phyloP scores from a whole-genome alignment of 2,797 vertebrate genomes.

The Gymnothorax reevesii region DNA sequence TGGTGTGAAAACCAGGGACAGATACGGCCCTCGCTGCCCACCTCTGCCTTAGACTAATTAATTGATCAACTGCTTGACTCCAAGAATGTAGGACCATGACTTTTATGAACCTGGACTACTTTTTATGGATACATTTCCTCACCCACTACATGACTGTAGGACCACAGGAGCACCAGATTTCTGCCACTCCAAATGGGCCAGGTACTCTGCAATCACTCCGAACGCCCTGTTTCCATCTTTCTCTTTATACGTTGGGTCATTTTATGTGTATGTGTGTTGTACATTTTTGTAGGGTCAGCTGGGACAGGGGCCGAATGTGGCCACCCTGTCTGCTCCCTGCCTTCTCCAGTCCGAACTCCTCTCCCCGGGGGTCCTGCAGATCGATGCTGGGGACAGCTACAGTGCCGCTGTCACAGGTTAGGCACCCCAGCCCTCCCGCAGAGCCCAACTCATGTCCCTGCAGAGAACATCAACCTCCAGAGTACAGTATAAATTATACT shows the following conservation, averaged over 20 bases:
- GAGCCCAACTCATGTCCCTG: not conserved
- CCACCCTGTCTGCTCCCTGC: conserved; percentile 42
- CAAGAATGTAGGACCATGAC: no score
- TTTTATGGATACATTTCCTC: no score
- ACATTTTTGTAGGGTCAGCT: conserved; percentile 59
- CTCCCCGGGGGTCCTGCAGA: conserved; percentile 33
- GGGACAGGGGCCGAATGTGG: conserved; percentile 52
- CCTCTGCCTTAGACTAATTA: no score
- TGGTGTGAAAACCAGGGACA: no score
- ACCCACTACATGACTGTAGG: no score
- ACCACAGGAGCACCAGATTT: no score
- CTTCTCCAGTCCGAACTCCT: conserved; percentile 47
- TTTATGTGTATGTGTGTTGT: conserved; percentile 12
- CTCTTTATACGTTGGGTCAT: not conserved
- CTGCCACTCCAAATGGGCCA: no score
- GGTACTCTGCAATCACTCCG: no score
- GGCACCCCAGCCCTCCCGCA: not conserved
- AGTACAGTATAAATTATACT: not conserved
- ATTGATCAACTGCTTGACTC: no score
- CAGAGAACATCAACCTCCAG: not conserved
- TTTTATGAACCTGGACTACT: no score
- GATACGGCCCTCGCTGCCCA: no score
- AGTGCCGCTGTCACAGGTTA: conserved; percentile 51
- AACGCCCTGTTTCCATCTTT: not conserved
- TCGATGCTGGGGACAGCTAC: conserved; percentile 56